A percentile compares a stretch with the other conserved stretches of the same genome.
These are phyloP conservation scores for Alauda arvensis DNA, from an alignment of 2,797 vertebrate species.

Conservation along the genomic window DNA sequence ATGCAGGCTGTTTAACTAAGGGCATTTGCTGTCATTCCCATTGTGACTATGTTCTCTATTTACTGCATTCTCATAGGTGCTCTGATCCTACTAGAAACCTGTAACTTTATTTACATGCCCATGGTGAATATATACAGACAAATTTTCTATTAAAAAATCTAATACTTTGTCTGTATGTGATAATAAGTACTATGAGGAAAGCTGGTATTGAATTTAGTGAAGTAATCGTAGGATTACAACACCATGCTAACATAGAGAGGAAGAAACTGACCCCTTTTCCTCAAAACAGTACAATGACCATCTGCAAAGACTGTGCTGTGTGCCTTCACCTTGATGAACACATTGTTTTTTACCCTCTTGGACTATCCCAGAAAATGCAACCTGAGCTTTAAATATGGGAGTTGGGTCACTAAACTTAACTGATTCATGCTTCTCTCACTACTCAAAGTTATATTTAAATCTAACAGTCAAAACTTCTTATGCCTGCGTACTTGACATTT, in stretches of 20 bases:
- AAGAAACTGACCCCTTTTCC: neutral
- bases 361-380: neutral
- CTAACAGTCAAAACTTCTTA: neutral
- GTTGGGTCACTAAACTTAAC: neutral
- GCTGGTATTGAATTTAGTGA: neutral
- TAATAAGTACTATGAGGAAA: neutral
- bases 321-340: neutral
- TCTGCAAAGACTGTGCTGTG: neutral
- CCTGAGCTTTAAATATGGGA: neutral
- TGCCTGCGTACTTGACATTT: neutral
- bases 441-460: neutral
- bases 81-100: neutral
- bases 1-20: neutral
- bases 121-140: neutral
- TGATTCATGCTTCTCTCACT: neutral
- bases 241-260: neutral
- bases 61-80: neutral
- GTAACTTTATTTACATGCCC: neutral
- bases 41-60: neutral
- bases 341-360: fast-evolving
- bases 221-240: neutral
- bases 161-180: neutral
- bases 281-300: neutral
- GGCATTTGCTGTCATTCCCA: neutral
- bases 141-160: neutral